A percentile compares a stretch with the other conserved stretches of the same genome.
phyloP scores from a whole-genome alignment of 1,140 invertebrate species.

The Octopus bimaculoides region DNA sequence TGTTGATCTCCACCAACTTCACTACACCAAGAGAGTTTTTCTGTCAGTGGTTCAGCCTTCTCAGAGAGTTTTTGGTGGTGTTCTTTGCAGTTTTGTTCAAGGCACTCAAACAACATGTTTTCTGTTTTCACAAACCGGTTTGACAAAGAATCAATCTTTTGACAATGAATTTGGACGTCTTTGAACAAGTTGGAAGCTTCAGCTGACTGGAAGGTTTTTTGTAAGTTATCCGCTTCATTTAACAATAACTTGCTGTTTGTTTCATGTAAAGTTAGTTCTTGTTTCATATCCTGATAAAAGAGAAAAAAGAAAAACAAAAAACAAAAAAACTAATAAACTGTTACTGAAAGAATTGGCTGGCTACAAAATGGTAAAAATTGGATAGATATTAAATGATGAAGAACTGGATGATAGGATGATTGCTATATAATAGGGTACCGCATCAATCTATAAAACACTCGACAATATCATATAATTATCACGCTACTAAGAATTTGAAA shows the following conservation, averaged over 20 bases:
- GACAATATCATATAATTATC: no score
- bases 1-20: conserved; percentile 85
- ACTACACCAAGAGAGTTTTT: conserved; percentile 90
- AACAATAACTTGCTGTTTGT: conserved; percentile 70
- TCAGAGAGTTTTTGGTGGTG: conserved; percentile 78
- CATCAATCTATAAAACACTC: no score
- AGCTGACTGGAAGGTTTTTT: conserved; percentile 57
- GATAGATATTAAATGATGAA: no score
- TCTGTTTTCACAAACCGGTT: conserved; percentile 62
- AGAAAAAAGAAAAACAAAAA: not conserved
- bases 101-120: conserved; percentile 73
- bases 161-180: conserved; percentile 44
- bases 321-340: not conserved
- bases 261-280: conserved; percentile 64
- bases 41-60: conserved; percentile 74
- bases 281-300: conserved; percentile 38
- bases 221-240: conserved; percentile 70
- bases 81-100: conserved; percentile 85
- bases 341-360: no score
- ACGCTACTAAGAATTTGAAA: no score
- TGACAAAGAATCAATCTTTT: conserved; percentile 74
- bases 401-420: no score
- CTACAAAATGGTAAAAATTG: no score
- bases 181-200: conserved; percentile 50
- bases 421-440: no score